A percentile compares a stretch with the other conserved stretches of the same genome.
phyloP scores from a whole-genome alignment of 2,113 vertebrate species.

The Chitala chitala region DNA sequence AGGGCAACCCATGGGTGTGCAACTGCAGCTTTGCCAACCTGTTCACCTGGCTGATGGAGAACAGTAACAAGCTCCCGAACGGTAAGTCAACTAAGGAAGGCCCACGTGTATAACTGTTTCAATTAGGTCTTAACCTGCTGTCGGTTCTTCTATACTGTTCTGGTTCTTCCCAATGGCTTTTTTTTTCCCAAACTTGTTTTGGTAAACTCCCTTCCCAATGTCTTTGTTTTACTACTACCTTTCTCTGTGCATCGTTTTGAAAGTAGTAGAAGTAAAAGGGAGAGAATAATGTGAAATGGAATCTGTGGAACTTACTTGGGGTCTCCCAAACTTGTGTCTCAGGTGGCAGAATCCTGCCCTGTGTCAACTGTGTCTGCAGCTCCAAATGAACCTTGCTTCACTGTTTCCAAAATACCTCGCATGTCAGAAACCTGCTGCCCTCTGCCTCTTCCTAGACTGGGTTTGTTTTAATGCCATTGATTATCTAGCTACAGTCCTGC shows the following conservation, averaged over 20 bases:
- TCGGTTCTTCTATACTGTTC: too few relatives aligned
- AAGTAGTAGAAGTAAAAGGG: background rate
- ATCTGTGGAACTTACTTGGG: background rate
- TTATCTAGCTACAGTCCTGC: constrained; percentile 4
- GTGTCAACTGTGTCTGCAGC: background rate
- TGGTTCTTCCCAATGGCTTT: background rate
- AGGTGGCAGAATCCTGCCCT: background rate
- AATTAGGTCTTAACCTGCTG: background rate
- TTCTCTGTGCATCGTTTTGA: background rate
- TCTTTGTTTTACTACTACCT: background rate
- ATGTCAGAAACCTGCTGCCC: background rate
- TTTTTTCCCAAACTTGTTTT: too few relatives aligned
- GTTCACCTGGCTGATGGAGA: constrained; percentile 88
- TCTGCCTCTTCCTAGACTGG: constrained; percentile 21
- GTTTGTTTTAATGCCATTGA: constrained; percentile 6
- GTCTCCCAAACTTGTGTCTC: background rate
- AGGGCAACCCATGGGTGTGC: constrained; percentile 95
- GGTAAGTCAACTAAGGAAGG: constrained; percentile 70
- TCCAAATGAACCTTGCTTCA: too few relatives aligned
- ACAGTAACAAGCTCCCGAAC: constrained; percentile 82
- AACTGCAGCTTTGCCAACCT: constrained; percentile 93
- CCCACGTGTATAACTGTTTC: constrained; percentile 27
- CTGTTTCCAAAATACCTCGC: too few relatives aligned
- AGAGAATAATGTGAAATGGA: background rate
- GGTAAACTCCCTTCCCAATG: too few relatives aligned